A percentile compares a stretch with the other conserved stretches of the same genome.
phyloP scores from a whole-genome alignment of 2,113 vertebrate genomes.

The Cyanoderma ruficeps region DNA sequence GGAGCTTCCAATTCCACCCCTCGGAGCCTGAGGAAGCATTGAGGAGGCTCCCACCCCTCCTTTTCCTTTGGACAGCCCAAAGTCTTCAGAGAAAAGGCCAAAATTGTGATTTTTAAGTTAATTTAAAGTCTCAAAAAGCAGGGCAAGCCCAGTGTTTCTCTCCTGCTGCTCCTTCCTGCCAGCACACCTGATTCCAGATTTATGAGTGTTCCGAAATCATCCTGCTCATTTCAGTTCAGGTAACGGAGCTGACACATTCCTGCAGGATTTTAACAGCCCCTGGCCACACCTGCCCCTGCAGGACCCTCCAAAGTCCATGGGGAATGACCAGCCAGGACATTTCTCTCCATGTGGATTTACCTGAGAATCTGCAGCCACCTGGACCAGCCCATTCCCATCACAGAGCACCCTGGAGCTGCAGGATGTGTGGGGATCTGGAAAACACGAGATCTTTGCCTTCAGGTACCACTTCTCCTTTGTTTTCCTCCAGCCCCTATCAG shows the following conservation, averaged over 20 bases:
- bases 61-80: neutral
- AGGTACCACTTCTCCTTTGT: neutral
- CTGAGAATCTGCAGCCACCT: neutral
- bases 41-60: neutral
- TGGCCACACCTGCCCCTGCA: neutral
- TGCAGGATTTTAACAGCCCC: neutral
- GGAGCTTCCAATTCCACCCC: neutral
- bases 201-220: accelerated
- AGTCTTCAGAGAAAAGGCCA: neutral
- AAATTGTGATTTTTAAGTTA: neutral
- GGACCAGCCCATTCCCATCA: neutral
- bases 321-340: too few relatives aligned
- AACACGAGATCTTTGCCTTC: neutral
- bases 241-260: neutral
- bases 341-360: neutral
- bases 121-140: neutral
- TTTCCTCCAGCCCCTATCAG: neutral
- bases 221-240: neutral
- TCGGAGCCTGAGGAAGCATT: neutral
- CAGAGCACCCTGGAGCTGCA: neutral
- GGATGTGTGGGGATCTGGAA: neutral
- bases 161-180: neutral
- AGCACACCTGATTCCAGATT: neutral
- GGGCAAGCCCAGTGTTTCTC: neutral
- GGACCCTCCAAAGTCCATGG: too few relatives aligned